Percentiles rank a stretch among this genome's conserved stretches.
Evolutionary conservation across 2,797 vertebrate species (phyloP).

Genomic region (Cercopithecus neglectus): DNA sequence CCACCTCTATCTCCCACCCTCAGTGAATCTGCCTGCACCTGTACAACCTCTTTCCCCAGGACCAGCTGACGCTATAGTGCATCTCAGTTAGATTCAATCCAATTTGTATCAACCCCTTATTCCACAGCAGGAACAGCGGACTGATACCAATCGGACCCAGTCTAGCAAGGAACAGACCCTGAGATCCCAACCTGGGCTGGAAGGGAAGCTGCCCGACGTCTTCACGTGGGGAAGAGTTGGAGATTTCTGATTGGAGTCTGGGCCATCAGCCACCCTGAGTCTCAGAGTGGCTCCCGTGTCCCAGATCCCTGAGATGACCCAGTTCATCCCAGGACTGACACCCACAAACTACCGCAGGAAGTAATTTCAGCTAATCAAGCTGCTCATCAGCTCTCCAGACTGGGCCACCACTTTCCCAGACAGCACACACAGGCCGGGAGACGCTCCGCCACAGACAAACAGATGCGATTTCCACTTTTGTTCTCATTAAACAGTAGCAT

Average conservation of each 20-base stretch:
- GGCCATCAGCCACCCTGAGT: not conserved
- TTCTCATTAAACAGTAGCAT: conserved; percentile 67
- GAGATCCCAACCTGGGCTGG: not conserved
- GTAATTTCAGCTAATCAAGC: conserved; percentile 76
- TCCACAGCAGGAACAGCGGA: not conserved
- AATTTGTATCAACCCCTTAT: not conserved
- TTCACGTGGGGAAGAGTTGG: not conserved
- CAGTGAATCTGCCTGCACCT: not conserved
- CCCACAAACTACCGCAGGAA: conserved; percentile 57
- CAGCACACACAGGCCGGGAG: conserved; percentile 61
- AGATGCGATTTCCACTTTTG: conserved; percentile 72
- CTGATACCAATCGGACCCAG: not conserved
- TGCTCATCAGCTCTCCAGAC: conserved; percentile 58
- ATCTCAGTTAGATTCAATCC: not conserved
- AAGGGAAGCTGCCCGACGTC: fast-evolving
- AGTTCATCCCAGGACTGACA: conserved; percentile 32
- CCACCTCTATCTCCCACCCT: not conserved
- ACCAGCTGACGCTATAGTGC: fast-evolving
- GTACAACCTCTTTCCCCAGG: not conserved
- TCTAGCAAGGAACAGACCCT: not conserved
- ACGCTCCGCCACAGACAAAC: conserved; percentile 18
- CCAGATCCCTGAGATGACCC: conserved; percentile 44
- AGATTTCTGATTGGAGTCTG: not conserved
- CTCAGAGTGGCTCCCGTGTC: not conserved
- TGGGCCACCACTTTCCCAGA: conserved; percentile 64